Evolutionary conservation across 2,888 invertebrate species (phyloP), one percentile per base, ranked within the genome.

Genomic region (Girardia tigrina): DNA sequence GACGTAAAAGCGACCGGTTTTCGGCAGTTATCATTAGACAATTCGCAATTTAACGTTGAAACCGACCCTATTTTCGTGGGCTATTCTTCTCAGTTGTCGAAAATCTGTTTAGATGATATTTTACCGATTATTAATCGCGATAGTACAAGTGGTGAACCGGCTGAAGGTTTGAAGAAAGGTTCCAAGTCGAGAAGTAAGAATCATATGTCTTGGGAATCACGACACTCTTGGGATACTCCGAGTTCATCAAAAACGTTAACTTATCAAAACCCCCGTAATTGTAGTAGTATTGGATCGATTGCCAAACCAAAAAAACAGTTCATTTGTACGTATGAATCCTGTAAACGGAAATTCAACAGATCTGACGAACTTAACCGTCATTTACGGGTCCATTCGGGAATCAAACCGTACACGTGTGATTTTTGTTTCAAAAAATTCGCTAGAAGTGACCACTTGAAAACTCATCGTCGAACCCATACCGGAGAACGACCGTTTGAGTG

Each of bases 221-320:
- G 36, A 36, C 36, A 36, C 16, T 36, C 36, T 12, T 36, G 36
- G 36, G 36, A 36, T 36, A 36, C 36, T 36, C 36, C 36, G 8
- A 36, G 36, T 36, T 36, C 36, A 36, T 12, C 36, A 12, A 36
- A 36, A 36, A 36, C 36, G 16, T 36, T 36, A 36, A 36, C 36
- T 12, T 36, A 36, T 36, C 8, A 8, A 12, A 36, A 36, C 16
- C 36, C 36, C 16, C 36, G 36, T 12, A 36, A 36, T 36, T 36
- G 36, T 36, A 36, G 36, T 36, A 36, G 36, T 16, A 36, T 8
- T 36, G 36, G 36, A 36, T 36, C 36, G 36, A 36, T 36, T 12
- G 36, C 36, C 12, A 36, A 36, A 36, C 36, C 36, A 36, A 36
- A 36, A 16, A 36, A 36, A 36, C 92, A 92, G 79, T 92, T 73